Evolutionary conservation across 2,888 invertebrate genomes (phyloP).

Genomic region (Stenodera caucasica): DNA sequence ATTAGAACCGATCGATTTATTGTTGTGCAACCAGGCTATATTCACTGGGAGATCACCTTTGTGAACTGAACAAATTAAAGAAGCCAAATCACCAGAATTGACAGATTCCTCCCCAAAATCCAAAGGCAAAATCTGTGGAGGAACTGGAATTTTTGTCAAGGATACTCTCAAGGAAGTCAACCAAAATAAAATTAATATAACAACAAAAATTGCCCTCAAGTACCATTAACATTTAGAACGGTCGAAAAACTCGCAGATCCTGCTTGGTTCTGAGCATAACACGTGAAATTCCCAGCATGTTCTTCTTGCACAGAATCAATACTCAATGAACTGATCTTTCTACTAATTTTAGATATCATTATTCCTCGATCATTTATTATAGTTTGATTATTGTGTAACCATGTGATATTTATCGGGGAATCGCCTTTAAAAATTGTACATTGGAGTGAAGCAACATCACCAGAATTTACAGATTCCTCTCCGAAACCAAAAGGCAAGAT

Average conservation of each 20-base stretch:
- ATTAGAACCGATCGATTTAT: slow-evolving; percentile 55
- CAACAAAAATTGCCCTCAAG: slow-evolving; percentile 14
- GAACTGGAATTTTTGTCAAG: slow-evolving; percentile 36
- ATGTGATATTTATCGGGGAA: slow-evolving; percentile 71
- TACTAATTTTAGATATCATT: slow-evolving; percentile 60
- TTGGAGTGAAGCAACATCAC: slow-evolving; percentile 41
- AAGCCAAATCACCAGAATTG: slow-evolving; percentile 69
- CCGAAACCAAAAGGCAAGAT: slow-evolving; percentile 61
- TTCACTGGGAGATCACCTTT: slow-evolving; percentile 76
- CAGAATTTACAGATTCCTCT: slow-evolving; percentile 55
- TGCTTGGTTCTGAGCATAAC: slow-evolving; percentile 61
- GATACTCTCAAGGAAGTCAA: slow-evolving; percentile 51
- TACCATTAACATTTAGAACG: slow-evolving; percentile 70
- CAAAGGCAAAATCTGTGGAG: slow-evolving; percentile 50
- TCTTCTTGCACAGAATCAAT: slow-evolving; percentile 61
- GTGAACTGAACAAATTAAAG: slow-evolving; percentile 68
- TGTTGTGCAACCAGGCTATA: slow-evolving; percentile 74
- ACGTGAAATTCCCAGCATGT: slow-evolving; percentile 63
- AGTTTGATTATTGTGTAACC: slow-evolving; percentile 63
- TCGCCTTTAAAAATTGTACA: slow-evolving; percentile 79
- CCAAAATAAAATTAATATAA: slow-evolving; percentile 14
- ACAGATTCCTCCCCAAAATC: slow-evolving; percentile 62
- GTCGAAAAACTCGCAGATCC: slow-evolving; percentile 68
- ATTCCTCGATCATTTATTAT: slow-evolving; percentile 59
- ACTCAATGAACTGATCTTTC: slow-evolving; percentile 64